phyloP scores from a whole-genome alignment of 2,888 invertebrate genomes.

The Mycalesis mineus region DNA sequence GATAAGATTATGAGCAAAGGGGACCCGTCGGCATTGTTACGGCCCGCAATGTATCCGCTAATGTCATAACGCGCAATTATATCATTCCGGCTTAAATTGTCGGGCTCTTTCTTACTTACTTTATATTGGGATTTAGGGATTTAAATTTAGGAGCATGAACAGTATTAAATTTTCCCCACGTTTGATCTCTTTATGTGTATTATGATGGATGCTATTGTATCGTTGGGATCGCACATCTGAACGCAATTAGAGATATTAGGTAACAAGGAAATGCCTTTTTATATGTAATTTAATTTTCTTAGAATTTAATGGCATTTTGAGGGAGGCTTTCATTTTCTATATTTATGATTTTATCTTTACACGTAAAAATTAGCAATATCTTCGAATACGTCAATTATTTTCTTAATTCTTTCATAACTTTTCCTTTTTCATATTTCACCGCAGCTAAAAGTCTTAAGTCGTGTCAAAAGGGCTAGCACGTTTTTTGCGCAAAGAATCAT shows the following conservation, averaged over 20 bases:
- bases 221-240: neutral
- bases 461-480: too few species aligned
- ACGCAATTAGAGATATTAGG: neutral
- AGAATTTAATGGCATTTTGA: too few species aligned
- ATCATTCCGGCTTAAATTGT: conserved; percentile 19
- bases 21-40: conserved; percentile 32
- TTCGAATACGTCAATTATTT: too few species aligned
- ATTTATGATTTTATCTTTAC: too few species aligned
- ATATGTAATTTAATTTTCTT: too few species aligned
- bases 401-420: too few species aligned
- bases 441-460: too few species aligned
- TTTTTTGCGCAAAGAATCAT: too few species aligned
- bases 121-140: conserved; percentile 6
- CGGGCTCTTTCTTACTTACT: conserved; percentile 4
- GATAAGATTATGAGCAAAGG: conserved; percentile 39
- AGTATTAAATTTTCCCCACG: neutral
- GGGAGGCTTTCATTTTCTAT: too few species aligned
- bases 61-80: conserved; percentile 27
- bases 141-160: neutral
- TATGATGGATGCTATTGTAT: neutral
- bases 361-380: too few species aligned
- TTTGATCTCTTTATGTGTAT: conserved; percentile 2
- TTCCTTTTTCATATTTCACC: too few species aligned
- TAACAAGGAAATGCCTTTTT: too few species aligned
- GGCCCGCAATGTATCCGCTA: conserved; percentile 26